Evolutionary conservation across 2,888 invertebrate species (phyloP), one percentile per base, ranked within the genome.

Genomic region (Hemithea aestivaria): DNA sequence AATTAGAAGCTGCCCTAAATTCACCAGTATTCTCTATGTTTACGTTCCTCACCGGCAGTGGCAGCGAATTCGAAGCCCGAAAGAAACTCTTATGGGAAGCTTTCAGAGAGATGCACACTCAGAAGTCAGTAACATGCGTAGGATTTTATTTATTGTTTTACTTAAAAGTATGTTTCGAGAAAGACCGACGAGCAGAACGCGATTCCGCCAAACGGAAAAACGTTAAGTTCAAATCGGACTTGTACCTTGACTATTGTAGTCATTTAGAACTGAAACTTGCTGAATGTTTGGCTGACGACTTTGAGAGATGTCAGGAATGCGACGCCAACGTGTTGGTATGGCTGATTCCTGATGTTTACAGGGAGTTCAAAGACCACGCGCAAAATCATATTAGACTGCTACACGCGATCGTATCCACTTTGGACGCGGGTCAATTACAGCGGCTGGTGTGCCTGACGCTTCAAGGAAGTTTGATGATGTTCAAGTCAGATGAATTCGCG

Each of bases 111-210:
- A 92, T 97, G 83, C 91, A 93, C 57, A 76, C 87, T 56, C 90
- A 89, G 60, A 78, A 76, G 52, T 75, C 88, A 59, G 90, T 94
- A 62, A 90, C 93, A 7, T 90, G 91, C 66, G 89, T 96, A 39
- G 97, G 97, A 27, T 97, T 95, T 76, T 90, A 94, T 58, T 88
- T 98, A 48, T 83, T 98, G 32, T 97, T 96, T 84, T 98, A 96
- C 80, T 88, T 96, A 51, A 96, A 96, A 90, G 94, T 94, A 45
- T 73, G 75, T 35, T 84, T 74, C 88, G 94, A 90, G 87, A 85
- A 65, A 56, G 90, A 87, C 48, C 80, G 66, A 16, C 75, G 76
- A 16, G 68, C 75, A 1, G 82, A 87, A 58, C 72, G 77, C 52
- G 90, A 85, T 71, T 84, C 58, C 49, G 88, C 47, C 52, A 90